Evolutionary conservation across 2,113 vertebrate species (phyloP), one percentile per base, ranked within the genome.

Genomic region (Amphiprion ocellaris): DNA sequence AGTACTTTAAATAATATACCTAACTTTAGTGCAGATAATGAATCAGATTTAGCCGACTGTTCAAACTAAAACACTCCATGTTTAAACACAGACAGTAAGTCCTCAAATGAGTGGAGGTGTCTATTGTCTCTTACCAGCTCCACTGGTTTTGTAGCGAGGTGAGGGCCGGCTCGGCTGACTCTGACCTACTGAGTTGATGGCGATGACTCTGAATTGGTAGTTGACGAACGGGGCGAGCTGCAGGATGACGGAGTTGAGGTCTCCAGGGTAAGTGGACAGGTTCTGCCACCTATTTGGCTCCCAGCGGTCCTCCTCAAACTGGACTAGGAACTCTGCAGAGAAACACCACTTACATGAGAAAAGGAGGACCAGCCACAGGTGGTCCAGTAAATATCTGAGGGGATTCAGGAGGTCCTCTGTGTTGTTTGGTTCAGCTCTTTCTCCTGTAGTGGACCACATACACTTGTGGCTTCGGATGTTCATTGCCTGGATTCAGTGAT

Each of bases 131-230:
- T 96, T 89, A 99, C 98, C 89, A 2, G 97, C 96, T 55, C 97
- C 97, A 0, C 95, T 98, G 83, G 98, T 99, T 88, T 96, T 94
- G 89, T 98, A 99, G 4, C 96, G 94, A 3, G 95, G 94, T 0
- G 98, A 99, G 0, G 97, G 95, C 2, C 17, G 12, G 56, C 98
- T 99, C 69, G 98, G 97, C 53, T 87, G 64, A 77, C 98, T 98
- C 86, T 93, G 96, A 70, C 98, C 98, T 37, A 99, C 96, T 0
- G 95, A 92, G 10, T 99, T 99, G 82, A 98, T 85, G 0, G 98
- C 97, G 0, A 98, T 96, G 62, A 99, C 97, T 15, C 98, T 94
- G 90, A 99, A 99, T 75, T 97, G 96, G 79, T 99, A 99, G 94
- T 99, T 98, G 84, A 99, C 95, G 0, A 96, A 99, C 0, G 98